These are phyloP conservation scores for Conus ventricosus DNA, from an alignment of 1,140 invertebrate genomes.

Conservation along the genomic window DNA sequence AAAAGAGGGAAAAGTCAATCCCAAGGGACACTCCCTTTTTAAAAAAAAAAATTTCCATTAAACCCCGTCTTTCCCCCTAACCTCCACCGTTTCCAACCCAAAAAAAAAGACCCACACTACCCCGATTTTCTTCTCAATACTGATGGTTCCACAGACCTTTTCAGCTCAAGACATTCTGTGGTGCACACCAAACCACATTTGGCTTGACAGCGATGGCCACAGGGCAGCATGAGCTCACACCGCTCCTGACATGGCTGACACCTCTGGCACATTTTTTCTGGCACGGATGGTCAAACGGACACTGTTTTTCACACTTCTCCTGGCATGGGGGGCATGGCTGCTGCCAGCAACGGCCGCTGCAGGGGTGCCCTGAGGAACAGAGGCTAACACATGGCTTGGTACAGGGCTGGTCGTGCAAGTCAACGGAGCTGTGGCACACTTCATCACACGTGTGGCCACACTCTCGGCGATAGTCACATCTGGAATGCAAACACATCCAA, in stretches of 20 bases:
- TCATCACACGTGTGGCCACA: constrained; percentile 69
- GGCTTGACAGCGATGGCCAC: constrained; percentile 39
- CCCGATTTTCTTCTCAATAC: too few relatives aligned
- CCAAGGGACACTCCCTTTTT: too few relatives aligned
- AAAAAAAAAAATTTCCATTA: too few relatives aligned
- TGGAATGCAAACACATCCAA: not conserved
- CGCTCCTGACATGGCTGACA: constrained; percentile 79
- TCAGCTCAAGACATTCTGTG: constrained; percentile 60
- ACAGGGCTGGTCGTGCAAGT: constrained; percentile 53
- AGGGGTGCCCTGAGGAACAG: constrained; percentile 35
- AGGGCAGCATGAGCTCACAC: constrained; percentile 46
- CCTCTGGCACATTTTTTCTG: constrained; percentile 76
- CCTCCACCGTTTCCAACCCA: too few relatives aligned
- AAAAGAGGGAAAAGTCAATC: too few relatives aligned
- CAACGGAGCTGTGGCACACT: constrained; percentile 70
- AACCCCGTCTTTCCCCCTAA: too few relatives aligned
- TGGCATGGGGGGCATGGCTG: constrained; percentile 75
- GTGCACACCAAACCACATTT: constrained; percentile 72
- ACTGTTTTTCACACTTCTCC: constrained; percentile 56
- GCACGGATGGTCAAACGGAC: constrained; percentile 74
- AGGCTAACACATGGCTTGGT: constrained; percentile 19
- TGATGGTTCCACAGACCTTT: constrained; percentile 8
- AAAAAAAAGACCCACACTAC: too few relatives aligned
- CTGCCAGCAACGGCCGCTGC: constrained; percentile 36
- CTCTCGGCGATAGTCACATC: constrained; percentile 60